These are phyloP conservation scores for Tamandua tetradactyla DNA, from an alignment of 2,797 vertebrate genomes.

Conservation along the genomic window DNA sequence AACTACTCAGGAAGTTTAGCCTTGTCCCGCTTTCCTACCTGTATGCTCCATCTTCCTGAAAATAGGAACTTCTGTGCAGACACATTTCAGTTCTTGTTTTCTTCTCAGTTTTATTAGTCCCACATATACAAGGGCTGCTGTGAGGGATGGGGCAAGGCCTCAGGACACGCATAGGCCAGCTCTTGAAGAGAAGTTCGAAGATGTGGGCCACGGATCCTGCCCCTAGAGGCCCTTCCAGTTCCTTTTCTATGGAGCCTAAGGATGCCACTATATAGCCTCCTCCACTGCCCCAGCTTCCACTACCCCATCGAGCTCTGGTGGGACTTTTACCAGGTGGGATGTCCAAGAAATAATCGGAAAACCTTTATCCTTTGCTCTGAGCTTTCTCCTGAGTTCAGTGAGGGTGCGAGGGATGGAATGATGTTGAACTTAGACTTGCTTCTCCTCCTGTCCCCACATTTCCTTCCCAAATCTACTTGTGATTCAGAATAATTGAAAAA, in stretches of 20 bases:
- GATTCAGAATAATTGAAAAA: background rate
- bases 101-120: background rate
- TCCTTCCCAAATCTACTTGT: background rate
- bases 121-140: too few relatives aligned
- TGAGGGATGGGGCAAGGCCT: background rate
- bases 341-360: background rate
- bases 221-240: background rate
- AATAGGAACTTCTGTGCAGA: background rate
- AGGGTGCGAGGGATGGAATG: background rate
- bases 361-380: background rate
- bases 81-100: background rate
- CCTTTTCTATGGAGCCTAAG: background rate
- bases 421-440: background rate
- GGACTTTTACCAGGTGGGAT: background rate
- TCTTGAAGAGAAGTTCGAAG: background rate
- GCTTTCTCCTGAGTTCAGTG: background rate
- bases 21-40: accelerated
- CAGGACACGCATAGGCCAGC: accelerated
- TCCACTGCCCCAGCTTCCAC: background rate
- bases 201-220: accelerated
- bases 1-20: background rate
- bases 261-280: background rate
- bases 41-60: background rate
- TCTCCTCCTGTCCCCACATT: too few relatives aligned
- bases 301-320: too few relatives aligned